A percentile compares a stretch with the other conserved stretches of the same genome.
phyloP scores from a whole-genome alignment of 2,888 invertebrate species.

The Rutpela maculata region DNA sequence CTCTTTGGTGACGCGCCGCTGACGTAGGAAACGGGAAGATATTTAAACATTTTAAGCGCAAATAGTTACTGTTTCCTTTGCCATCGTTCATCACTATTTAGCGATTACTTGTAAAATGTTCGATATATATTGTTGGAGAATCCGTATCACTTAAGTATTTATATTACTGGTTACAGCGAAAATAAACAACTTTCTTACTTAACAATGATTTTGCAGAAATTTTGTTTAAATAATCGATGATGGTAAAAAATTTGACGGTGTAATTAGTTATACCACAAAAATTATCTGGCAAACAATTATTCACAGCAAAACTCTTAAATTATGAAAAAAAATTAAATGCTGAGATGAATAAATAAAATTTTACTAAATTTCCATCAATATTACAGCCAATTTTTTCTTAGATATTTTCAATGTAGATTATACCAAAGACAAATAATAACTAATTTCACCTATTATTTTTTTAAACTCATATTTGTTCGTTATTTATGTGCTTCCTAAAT shows the following conservation, averaged over 20 bases:
- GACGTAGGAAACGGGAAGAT: no score
- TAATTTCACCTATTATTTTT: no score
- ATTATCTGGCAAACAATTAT: conserved; percentile 8
- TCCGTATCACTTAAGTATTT: conserved; percentile 1
- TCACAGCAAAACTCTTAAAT: not conserved
- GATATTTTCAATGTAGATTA: no score
- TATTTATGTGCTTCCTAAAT: no score
- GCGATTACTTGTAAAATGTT: no score
- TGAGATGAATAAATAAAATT: not conserved
- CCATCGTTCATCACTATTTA: no score
- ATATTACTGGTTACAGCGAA: not conserved
- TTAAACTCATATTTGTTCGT: no score
- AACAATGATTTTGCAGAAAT: conserved; percentile 29
- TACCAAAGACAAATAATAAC: no score
- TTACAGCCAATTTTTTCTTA: no score
- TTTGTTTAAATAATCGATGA: not conserved
- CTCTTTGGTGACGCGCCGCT: no score
- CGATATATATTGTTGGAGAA: not conserved
- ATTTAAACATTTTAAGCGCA: no score
- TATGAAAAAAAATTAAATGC: not conserved
- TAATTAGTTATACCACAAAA: conserved; percentile 22
- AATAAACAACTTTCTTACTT: conserved; percentile 15
- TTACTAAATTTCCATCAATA: not conserved
- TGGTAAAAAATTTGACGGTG: not conserved
- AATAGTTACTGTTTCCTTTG: no score